Conservation (phyloP, 2,113 vertebrate genomes). For the mouse (Mus musculus) region GRCm39 chr14:45777001-45777500, state of each 20-base stretch:
- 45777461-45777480: conserved; percentile 1
- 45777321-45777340: conserved; percentile 80
- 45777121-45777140: not conserved
- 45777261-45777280: conserved; percentile 25
- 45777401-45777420: not conserved
- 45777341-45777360: conserved; percentile 62
- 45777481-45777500: not conserved
- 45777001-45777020: conserved; percentile 33
- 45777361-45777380: not conserved
- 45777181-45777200: not conserved
- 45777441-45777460: not conserved
- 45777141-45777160: not conserved
- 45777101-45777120: not conserved
- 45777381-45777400: conserved; percentile 31
- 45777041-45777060: not conserved
- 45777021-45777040: conserved; percentile 12
- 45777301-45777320: conserved; percentile 81
- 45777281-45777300: conserved; percentile 69
- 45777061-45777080: not conserved
- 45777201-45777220: conserved; percentile 45
- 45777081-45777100: not conserved
- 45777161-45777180: not conserved
- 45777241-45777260: conserved; percentile 59
- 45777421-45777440: not conserved
- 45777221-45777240: conserved; percentile 40